Percentiles rank a stretch among this genome's conserved stretches.
phyloP scores from a whole-genome alignment of 2,888 invertebrate species.

The Parnassius smintheus region DNA sequence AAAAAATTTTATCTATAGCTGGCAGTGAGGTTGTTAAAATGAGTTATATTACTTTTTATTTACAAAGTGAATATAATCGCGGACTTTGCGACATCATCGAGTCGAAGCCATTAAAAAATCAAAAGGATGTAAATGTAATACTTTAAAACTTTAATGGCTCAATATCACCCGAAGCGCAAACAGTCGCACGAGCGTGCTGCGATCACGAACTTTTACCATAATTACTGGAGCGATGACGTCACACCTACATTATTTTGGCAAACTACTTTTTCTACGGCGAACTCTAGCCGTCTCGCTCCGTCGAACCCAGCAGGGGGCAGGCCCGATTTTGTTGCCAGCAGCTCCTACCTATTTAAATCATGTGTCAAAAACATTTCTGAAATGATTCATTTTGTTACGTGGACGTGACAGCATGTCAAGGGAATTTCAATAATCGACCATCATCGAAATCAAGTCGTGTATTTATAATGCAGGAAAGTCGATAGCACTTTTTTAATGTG shows the following conservation, averaged over 20 bases:
- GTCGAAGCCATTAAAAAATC: too few relatives aligned
- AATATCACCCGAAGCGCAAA: conserved; percentile 29
- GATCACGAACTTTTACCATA: conserved; percentile 53
- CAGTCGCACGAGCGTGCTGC: conserved; percentile 34
- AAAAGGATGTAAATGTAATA: too few relatives aligned
- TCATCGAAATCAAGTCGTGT: too few relatives aligned
- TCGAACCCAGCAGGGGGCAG: conserved; percentile 45
- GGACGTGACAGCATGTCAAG: conserved; percentile 11
- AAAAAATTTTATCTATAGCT: too few relatives aligned
- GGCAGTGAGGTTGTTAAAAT: too few relatives aligned
- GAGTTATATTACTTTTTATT: too few relatives aligned
- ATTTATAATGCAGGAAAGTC: too few relatives aligned
- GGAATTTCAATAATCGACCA: background rate
- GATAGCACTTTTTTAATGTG: too few relatives aligned
- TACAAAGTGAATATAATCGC: too few relatives aligned
- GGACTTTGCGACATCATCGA: too few relatives aligned
- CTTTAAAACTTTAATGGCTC: background rate
- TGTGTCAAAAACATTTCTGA: conserved; percentile 16
- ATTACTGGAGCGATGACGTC: conserved; percentile 49
- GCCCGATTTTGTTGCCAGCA: conserved; percentile 27
- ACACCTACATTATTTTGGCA: conserved; percentile 41
- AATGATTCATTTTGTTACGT: conserved; percentile 13
- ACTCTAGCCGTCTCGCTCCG: conserved; percentile 41
- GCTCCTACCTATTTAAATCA: conserved; percentile 20
- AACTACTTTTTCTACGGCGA: conserved; percentile 41